Conservation (phyloP, 2,113 vertebrate species). For the Daphoenositta chrysoptera region DNA sequence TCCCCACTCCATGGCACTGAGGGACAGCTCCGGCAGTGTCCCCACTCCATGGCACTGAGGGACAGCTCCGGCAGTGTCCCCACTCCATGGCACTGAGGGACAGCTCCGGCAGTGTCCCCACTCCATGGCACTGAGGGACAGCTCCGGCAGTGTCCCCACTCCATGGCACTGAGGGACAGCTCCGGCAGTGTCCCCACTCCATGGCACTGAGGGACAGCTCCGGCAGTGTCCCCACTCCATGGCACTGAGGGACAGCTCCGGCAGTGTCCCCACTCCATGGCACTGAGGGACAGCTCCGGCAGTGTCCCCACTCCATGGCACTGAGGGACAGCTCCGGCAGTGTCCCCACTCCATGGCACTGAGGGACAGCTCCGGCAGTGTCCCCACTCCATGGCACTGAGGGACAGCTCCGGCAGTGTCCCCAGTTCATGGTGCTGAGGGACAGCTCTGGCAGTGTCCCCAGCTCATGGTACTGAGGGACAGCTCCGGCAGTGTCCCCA, state of each 20-base stretch:
- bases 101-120: too few relatives aligned
- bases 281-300: neutral
- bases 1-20: neutral
- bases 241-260: neutral
- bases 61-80: neutral
- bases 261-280: accelerated
- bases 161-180: neutral
- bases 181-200: neutral
- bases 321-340: neutral
- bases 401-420: neutral
- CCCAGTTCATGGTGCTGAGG: accelerated
- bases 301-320: accelerated
- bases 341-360: accelerated
- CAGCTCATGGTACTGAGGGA: accelerated
- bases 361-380: neutral
- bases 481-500: too few relatives aligned
- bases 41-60: neutral
- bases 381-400: neutral
- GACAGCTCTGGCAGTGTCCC: neutral
- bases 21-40: neutral
- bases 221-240: accelerated
- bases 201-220: neutral
- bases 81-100: accelerated
- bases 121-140: accelerated
- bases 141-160: neutral